Evolutionary conservation across 23 tunicate species (phyloP), one percentile per base, ranked within the genome.

Genomic region (Clavelina lepadiformis): DNA sequence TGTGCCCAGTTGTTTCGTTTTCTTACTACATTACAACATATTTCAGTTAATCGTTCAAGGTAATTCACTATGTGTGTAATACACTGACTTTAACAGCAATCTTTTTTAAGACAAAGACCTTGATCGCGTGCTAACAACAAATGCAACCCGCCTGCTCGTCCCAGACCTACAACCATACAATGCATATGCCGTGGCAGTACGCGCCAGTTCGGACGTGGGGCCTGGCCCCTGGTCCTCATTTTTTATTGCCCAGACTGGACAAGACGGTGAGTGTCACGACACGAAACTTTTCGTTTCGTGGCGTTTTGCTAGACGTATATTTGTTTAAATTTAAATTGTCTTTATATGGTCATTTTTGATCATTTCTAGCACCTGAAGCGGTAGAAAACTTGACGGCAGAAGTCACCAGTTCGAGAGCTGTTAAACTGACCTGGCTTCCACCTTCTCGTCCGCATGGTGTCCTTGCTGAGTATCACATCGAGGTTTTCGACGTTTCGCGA

Each of bases 401-500:
- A n/a, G 59, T 61, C 20, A 46, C 15, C 11, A n/a, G 35, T 26
- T 71, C 68, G 0, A 35, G 63, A 0, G 27, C 71, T 19, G 13
- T 69, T 2, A 29, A 33, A 5, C 26, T 71, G 27, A 44, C 71
- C 1, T 80, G 86, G 86, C 20, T 25, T 2, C 30, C 78, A 45
- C 78, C 86, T n/a, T 31, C 11, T 2, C 44, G 33, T 13, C 86
- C 86, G 3, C 73, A 80, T 61, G 86, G 86, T 18, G 68, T 63
- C 31, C 61, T 71, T 18, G 28, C 31, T 35, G 4, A 33, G 19
- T 76, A 76, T 38, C 19, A 13, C 58, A 23, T 76, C 18, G 30
- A 67, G 22, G 68, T 73, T 31, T 28, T 33, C 19, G 57, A 67
- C 69, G 34, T 38, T 3, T 36, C 19, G 24, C 30, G 52, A 53